Conservation (phyloP, 1,140 invertebrate species). For the Hetaerina americana region DNA sequence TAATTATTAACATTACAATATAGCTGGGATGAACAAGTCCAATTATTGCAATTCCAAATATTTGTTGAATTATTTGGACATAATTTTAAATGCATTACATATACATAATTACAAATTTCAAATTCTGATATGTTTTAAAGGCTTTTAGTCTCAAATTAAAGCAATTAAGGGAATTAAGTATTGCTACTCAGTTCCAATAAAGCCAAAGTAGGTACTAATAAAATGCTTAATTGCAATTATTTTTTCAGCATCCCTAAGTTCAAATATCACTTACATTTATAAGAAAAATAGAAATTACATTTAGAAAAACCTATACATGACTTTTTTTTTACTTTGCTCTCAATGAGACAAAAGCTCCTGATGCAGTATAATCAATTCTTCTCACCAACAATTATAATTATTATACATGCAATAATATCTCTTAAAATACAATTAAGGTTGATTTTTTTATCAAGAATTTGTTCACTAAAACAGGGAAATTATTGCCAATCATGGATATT, state of each 20-base stretch:
- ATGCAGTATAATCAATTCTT: neutral
- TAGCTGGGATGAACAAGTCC: neutral
- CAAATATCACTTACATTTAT: neutral
- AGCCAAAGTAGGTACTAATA: too few relatives aligned
- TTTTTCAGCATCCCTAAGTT: neutral
- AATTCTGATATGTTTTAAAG: too few relatives aligned
- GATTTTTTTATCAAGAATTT: neutral
- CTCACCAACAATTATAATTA: neutral
- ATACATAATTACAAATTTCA: too few relatives aligned
- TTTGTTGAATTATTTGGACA: too few relatives aligned
- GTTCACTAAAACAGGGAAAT: neutral
- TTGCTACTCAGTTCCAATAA: too few relatives aligned
- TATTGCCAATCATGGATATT: neutral
- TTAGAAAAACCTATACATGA: neutral
- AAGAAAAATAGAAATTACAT: neutral
- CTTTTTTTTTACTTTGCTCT: neutral
- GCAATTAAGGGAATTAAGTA: too few relatives aligned
- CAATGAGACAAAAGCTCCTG: neutral
- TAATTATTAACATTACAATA: neutral
- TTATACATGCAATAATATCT: neutral
- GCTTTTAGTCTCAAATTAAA: too few relatives aligned
- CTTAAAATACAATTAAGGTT: neutral
- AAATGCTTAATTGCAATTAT: too few relatives aligned
- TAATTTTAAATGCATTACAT: too few relatives aligned
- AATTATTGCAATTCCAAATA: too few relatives aligned